Conservation (phyloP, 2,113 vertebrate species). For the Platycercus adscitus region DNA sequence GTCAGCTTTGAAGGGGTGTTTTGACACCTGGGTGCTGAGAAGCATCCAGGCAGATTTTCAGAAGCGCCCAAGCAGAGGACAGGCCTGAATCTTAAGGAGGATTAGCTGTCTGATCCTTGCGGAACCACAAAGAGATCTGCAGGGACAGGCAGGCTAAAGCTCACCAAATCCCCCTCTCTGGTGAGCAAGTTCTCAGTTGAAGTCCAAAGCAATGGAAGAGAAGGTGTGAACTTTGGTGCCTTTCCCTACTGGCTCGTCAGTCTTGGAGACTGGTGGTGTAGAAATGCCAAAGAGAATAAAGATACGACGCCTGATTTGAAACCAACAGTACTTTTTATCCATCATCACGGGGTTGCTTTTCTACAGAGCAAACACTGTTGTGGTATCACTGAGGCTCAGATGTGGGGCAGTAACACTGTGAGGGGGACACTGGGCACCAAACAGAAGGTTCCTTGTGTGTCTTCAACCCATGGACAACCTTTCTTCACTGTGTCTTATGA, state of each 20-base stretch:
- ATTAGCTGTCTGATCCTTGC: neutral
- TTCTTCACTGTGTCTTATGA: neutral
- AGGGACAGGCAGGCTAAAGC: neutral
- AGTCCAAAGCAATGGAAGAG: neutral
- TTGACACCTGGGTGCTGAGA: neutral
- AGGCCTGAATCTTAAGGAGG: constrained; percentile 28
- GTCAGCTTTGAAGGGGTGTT: neutral
- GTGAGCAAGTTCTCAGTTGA: neutral
- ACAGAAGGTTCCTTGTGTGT: neutral
- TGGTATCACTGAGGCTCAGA: neutral
- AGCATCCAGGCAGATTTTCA: neutral
- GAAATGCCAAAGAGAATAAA: neutral
- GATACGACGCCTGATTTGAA: neutral
- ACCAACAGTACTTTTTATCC: neutral
- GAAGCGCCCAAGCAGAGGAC: neutral
- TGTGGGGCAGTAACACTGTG: neutral
- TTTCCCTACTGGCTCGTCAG: neutral
- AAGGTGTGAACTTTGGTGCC: neutral
- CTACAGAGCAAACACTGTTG: neutral
- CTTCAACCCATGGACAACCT: rapidly evolving
- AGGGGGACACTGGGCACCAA: neutral
- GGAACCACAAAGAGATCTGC: neutral
- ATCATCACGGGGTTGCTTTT: neutral
- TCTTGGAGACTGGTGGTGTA: neutral
- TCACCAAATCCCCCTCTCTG: neutral